Percentiles rank a stretch among this genome's conserved stretches.
Conservation (phyloP, 1,140 invertebrate genomes). For the Elymnias hypermnestra region DNA sequence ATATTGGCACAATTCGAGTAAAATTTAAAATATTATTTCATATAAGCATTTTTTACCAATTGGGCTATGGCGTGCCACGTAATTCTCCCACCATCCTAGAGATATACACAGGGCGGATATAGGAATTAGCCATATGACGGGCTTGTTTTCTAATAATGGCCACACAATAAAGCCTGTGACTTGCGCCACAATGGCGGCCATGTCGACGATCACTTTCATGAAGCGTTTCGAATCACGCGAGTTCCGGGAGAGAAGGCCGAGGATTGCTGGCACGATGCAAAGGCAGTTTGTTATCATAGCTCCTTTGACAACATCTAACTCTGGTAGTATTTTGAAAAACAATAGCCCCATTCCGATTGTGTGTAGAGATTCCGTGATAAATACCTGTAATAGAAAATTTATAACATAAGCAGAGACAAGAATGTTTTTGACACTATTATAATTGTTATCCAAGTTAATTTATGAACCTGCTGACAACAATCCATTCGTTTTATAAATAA, state of each 20-base stretch:
- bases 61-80: conserved; percentile 88
- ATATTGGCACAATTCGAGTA: background rate
- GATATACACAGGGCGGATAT: conserved; percentile 90
- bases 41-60: conserved; percentile 76
- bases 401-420: too few relatives aligned
- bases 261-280: conserved; percentile 86
- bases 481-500: too few relatives aligned
- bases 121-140: conserved; percentile 89
- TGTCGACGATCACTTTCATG: conserved; percentile 88
- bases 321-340: conserved; percentile 91
- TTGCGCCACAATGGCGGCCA: conserved; percentile 89
- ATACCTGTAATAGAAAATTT: conserved; percentile 70
- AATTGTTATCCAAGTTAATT: too few relatives aligned
- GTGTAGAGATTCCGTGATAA: conserved; percentile 90
- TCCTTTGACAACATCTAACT: conserved; percentile 93
- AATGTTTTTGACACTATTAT: too few relatives aligned
- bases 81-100: conserved; percentile 98
- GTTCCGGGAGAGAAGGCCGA: conserved; percentile 86
- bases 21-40: background rate
- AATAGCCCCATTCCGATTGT: conserved; percentile 89
- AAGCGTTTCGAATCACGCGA: conserved; percentile 87
- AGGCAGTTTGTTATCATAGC: conserved; percentile 96
- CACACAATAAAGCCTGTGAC: conserved; percentile 93
- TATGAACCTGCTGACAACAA: too few relatives aligned
- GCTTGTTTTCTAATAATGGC: conserved; percentile 85